Evolutionary conservation across 2,888 invertebrate genomes (phyloP), one percentile per base, ranked within the genome.

Genomic region (Caenorhabditis drosophilae): DNA sequence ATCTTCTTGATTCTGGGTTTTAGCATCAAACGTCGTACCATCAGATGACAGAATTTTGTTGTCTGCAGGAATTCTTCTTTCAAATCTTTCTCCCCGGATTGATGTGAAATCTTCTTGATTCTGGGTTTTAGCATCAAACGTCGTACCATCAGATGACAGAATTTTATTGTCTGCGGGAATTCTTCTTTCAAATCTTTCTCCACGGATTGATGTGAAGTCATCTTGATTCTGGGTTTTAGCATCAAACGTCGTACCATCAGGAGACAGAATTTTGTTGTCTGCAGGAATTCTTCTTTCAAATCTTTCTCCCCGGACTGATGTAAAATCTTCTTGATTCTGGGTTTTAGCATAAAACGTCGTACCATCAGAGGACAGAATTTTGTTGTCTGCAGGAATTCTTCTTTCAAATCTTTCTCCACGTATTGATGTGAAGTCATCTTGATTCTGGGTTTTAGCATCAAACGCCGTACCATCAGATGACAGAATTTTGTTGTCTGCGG

Each of bases 311-410:
- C 44, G 44, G n/a, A 44, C 25, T 7, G 9, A 11, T 18, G 12
- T 18, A 22, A 22, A 44, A 18, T 44, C 44, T 44, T 44, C 44
- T 25, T 44, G 44, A 25, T 44, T 44, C 25, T 44, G 44, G n/a
- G 44, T 44, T 22, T 22, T 20, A 7, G 44, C 22, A 15, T 22
- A 7, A n/a, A 44, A 44, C 25, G 44, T 15, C 6, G 38, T 38
- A 6, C 44, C 44, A 25, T 44, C 44, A 23, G 11, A 9, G 4
- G 6, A 11, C 6, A 44, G 18, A 15, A 23, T 44, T 11, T 23
- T 11, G 25, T 25, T 44, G 44, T 44, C 44, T 7, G 12, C 20
- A 7, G 44, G 44, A 7, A 18, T 44, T 18, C 18, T 9, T 6
- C 7, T 22, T 7, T 44, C 44, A n/a, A 44, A 44, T 18, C 44